These are phyloP conservation scores for Trachelus tabidus DNA, from an alignment of 2,888 invertebrate species.

Conservation along the genomic window DNA sequence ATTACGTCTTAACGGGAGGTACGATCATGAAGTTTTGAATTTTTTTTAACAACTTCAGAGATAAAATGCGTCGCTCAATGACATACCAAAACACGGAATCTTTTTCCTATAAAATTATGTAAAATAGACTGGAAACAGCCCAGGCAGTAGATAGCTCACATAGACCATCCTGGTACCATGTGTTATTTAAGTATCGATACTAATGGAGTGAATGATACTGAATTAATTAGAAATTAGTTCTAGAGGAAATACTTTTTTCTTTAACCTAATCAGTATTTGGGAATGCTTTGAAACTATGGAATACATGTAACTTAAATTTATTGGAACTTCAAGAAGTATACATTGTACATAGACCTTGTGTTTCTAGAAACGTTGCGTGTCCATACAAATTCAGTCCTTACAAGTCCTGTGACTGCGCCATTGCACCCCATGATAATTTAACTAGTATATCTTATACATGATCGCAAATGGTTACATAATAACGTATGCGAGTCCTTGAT, in stretches of 20 bases:
- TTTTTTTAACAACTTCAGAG: background rate
- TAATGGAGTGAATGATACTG: background rate
- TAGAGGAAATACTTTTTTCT: background rate
- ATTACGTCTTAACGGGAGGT: background rate
- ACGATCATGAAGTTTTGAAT: background rate
- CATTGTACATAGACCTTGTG: background rate
- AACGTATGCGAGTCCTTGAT: background rate
- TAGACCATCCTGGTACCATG: background rate
- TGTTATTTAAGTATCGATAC: background rate
- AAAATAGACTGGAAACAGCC: background rate
- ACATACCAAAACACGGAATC: background rate
- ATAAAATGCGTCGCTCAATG: background rate
- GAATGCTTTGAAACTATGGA: background rate
- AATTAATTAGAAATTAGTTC: background rate
- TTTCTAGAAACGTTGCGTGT: background rate
- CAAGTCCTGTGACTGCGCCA: background rate
- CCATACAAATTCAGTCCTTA: background rate
- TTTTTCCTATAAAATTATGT: constrained; percentile 1
- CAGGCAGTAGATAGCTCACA: background rate
- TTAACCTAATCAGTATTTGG: background rate
- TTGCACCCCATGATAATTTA: background rate
- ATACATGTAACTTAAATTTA: background rate
- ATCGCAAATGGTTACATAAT: background rate
- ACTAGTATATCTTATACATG: background rate
- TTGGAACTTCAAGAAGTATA: background rate